Conservation (phyloP, 2,113 vertebrate species). For the Zosterops pallidus region DNA sequence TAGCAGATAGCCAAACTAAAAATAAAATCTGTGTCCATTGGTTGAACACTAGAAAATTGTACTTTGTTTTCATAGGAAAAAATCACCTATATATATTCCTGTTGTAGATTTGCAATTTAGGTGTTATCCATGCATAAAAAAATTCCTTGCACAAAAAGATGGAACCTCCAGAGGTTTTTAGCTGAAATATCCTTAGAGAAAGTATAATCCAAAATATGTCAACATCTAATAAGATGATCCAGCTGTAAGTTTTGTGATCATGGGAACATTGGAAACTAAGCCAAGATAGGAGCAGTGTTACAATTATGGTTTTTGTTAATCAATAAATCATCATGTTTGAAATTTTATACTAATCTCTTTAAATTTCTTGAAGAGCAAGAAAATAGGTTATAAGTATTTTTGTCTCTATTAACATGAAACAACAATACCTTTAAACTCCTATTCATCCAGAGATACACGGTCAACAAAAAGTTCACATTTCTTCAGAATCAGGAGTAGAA, state of each 20-base stretch:
- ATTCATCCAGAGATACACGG: conserved; percentile 50
- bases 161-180: not conserved
- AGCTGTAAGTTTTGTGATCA: conserved; percentile 12
- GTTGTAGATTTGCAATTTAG: not conserved
- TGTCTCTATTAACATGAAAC: conserved; percentile 3
- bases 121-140: not conserved
- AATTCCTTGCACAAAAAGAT: not conserved
- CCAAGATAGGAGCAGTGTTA: not conserved
- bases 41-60: not conserved
- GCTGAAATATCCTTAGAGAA: not conserved
- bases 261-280: not conserved
- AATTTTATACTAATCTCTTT: not conserved
- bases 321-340: not conserved
- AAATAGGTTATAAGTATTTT: conserved; percentile 5
- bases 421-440: conserved; percentile 52
- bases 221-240: not conserved
- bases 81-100: not conserved
- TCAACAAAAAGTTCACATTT: conserved; percentile 64
- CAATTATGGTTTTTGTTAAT: not conserved
- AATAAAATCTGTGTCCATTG: not conserved
- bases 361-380: conserved; percentile 5
- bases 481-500: conserved; percentile 35
- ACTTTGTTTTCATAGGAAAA: not conserved
- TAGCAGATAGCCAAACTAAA: not conserved
- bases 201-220: not conserved